These are phyloP conservation scores for Anoplopoma fimbria DNA, from an alignment of 2,113 vertebrate species.

Conservation along the genomic window DNA sequence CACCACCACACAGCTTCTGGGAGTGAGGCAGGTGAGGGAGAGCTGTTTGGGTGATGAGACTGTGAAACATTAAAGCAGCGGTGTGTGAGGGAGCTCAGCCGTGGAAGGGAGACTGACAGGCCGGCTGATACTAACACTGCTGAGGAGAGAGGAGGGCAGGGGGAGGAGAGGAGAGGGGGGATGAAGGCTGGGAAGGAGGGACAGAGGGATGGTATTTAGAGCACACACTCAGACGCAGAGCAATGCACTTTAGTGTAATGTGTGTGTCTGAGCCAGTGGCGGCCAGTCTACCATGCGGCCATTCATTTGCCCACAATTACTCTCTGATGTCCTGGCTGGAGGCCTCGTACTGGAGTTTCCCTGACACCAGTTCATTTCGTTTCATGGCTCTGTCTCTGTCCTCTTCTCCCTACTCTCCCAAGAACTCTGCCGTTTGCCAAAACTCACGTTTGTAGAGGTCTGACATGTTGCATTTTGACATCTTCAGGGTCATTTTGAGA, in stretches of 20 bases:
- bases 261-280: conserved; percentile 68
- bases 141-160: conserved; percentile 60
- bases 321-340: conserved; percentile 77
- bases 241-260: conserved; percentile 46
- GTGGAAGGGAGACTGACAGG: conserved; percentile 49
- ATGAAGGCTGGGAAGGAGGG: conserved; percentile 39
- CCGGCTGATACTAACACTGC: conserved; percentile 56
- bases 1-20: conserved; percentile 8
- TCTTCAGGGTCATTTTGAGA: not conserved
- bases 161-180: conserved; percentile 52
- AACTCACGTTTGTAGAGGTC: conserved; percentile 18
- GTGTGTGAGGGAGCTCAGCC: conserved; percentile 43
- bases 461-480: conserved; percentile 25
- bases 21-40: conserved; percentile 54
- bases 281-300: conserved; percentile 71
- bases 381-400: conserved; percentile 47
- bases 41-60: conserved; percentile 40
- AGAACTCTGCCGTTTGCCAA: conserved; percentile 28
- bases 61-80: conserved; percentile 48
- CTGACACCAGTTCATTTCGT: conserved; percentile 62
- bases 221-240: conserved; percentile 29
- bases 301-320: conserved; percentile 80
- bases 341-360: conserved; percentile 63
- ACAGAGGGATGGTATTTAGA: conserved; percentile 37
- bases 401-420: conserved; percentile 11